Conservation (phyloP, 2,113 vertebrate genomes). For the Drymodes brunneopygia region DNA sequence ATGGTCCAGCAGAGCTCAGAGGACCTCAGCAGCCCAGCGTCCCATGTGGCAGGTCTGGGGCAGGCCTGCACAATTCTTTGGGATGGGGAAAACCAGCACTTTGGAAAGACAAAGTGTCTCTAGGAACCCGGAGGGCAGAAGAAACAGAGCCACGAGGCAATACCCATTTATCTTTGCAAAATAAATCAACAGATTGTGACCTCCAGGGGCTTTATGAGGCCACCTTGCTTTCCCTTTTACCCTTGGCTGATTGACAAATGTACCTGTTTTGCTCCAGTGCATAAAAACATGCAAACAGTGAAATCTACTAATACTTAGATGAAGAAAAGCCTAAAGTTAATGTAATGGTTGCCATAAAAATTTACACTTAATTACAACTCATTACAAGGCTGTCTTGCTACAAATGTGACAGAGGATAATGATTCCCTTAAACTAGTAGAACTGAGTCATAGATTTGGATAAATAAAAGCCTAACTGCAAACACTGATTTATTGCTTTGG, state of each 20-base stretch:
- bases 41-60: not conserved
- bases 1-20: not conserved
- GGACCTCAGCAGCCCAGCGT: not conserved
- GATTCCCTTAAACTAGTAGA: not conserved
- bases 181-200: no score
- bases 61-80: not conserved
- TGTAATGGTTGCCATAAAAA: not conserved
- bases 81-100: not conserved
- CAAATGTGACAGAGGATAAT: not conserved
- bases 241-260: no score
- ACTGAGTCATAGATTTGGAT: not conserved
- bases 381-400: not conserved
- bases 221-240: no score
- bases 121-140: no score
- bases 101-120: no score
- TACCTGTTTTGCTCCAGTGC: not conserved
- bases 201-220: no score
- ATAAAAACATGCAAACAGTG: not conserved
- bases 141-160: no score
- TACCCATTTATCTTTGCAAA: no score
- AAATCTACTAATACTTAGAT: not conserved
- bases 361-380: not conserved
- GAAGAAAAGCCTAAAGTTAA: not conserved
- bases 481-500: not conserved
- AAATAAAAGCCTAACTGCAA: not conserved